Percentiles rank a stretch among this genome's conserved stretches.
Evolutionary conservation across 1,140 invertebrate genomes (phyloP).

Genomic region (Melanaphis sacchari): DNA sequence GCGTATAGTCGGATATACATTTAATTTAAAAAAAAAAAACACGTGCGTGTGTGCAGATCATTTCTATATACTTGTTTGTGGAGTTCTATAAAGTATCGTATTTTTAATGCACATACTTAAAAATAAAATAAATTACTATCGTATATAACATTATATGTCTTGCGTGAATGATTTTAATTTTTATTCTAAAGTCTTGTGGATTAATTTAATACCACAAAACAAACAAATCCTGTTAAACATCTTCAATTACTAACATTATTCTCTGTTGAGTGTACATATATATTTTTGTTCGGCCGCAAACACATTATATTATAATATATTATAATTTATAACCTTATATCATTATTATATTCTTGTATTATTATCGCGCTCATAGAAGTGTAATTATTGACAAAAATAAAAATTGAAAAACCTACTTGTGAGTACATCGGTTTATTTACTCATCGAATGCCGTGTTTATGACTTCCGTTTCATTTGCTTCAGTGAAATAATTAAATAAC

Average conservation of each 20-base stretch:
- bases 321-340: background rate
- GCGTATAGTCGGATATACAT: background rate
- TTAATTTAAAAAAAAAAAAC: background rate
- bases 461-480: conserved; percentile 11
- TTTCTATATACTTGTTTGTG: background rate
- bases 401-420: background rate
- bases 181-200: background rate
- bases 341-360: background rate
- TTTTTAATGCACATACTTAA: background rate
- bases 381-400: background rate
- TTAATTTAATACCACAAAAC: conserved; percentile 6
- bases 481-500: conserved; percentile 16
- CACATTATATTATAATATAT: background rate
- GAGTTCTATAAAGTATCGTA: background rate
- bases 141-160: background rate
- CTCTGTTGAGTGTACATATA: background rate
- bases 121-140: conserved; percentile 7
- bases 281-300: background rate
- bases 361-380: background rate
- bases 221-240: conserved; percentile 1
- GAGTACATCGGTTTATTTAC: background rate
- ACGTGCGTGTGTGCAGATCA: background rate
- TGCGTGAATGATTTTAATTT: background rate
- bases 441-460: background rate
- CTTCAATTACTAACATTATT: background rate